phyloP scores from a whole-genome alignment of 1,140 invertebrate species.

The Hetaerina americana region DNA sequence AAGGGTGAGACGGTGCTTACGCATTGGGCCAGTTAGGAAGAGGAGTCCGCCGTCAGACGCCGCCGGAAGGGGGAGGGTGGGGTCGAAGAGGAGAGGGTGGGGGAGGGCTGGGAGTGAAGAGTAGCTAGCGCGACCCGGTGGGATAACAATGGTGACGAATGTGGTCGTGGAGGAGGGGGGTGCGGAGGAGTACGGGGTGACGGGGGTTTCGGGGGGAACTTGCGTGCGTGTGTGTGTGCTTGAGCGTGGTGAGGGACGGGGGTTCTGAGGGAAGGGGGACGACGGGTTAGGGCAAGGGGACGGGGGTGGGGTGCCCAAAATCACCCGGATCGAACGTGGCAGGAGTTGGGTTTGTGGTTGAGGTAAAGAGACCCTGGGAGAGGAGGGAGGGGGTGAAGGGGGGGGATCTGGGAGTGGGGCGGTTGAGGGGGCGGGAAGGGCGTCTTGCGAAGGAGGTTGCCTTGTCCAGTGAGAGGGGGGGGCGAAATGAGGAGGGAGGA shows the following conservation, averaged over 20 bases:
- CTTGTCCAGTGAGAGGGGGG: background rate
- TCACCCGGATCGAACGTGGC: background rate
- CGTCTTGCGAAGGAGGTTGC: background rate
- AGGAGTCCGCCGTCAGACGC: too few relatives aligned
- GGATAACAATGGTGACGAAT: background rate
- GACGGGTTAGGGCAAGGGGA: too few relatives aligned
- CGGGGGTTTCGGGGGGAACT: too few relatives aligned
- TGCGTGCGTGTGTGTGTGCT: too few relatives aligned
- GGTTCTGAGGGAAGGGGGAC: too few relatives aligned
- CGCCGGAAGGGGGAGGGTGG: slow-evolving; percentile 14
- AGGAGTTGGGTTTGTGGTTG: background rate
- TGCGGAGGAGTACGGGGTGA: slow-evolving; percentile 10
- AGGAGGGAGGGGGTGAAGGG: too few relatives aligned
- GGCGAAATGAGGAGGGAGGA: too few relatives aligned
- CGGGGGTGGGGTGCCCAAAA: slow-evolving; percentile 3
- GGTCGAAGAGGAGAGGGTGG: slow-evolving; percentile 7
- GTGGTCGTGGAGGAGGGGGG: background rate
- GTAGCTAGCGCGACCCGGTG: background rate
- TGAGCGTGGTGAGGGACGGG: too few relatives aligned
- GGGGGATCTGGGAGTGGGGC: background rate
- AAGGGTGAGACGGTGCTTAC: too few relatives aligned
- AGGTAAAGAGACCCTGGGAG: background rate
- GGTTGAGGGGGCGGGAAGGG: too few relatives aligned
- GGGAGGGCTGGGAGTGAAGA: slow-evolving; percentile 15
- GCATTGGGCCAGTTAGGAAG: too few relatives aligned